These are phyloP conservation scores for Callorhinus ursinus DNA, from an alignment of 2,113 vertebrate genomes.

Conservation along the genomic window DNA sequence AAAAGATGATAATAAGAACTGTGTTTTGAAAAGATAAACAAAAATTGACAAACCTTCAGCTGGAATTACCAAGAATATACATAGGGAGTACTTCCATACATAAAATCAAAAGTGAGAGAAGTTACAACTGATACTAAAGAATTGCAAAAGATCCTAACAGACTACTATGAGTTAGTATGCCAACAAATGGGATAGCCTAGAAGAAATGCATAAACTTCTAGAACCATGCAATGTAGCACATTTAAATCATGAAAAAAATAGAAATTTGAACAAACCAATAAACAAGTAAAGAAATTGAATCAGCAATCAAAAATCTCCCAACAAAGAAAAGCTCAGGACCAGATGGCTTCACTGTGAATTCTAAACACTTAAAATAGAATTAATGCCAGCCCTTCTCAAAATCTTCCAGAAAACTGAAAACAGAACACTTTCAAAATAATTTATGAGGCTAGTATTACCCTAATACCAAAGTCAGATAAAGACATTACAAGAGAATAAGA, in stretches of 20 bases:
- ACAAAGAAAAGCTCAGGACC: neutral
- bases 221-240: neutral
- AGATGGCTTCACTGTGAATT: neutral
- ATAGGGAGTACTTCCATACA: neutral
- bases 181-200: neutral
- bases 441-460: neutral
- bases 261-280: neutral
- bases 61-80: neutral
- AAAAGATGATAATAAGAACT: neutral
- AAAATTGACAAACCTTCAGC: neutral
- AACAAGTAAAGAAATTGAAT: neutral
- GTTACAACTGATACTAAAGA: neutral
- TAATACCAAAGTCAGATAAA: neutral
- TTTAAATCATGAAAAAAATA: neutral
- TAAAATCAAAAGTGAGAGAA: neutral
- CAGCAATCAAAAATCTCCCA: neutral
- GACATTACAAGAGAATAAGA: neutral
- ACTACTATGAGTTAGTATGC: neutral
- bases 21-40: neutral
- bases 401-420: neutral
- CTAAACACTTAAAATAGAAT: neutral
- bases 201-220: neutral
- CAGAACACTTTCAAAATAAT: neutral
- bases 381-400: neutral
- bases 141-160: neutral